Evolutionary conservation across 1,140 invertebrate genomes (phyloP).

Genomic region (Drosophila jambulina): DNA sequence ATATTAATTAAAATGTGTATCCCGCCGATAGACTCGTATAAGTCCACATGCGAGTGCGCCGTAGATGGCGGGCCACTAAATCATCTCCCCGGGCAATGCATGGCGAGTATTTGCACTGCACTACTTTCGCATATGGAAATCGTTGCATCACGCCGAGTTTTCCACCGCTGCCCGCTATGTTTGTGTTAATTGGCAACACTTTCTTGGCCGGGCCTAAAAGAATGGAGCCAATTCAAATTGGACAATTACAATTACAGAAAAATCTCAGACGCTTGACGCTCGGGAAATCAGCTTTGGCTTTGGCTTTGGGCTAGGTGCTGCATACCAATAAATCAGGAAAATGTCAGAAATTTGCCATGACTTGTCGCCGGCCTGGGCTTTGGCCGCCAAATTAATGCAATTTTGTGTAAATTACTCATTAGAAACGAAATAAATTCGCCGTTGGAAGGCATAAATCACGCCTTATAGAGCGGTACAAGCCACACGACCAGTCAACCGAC

Average conservation of each 20-base stretch:
- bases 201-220: conserved; percentile 44
- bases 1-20: conserved; percentile 79
- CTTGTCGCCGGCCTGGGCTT: conserved; percentile 64
- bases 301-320: background rate
- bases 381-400: conserved; percentile 80
- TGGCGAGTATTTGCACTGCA: conserved; percentile 62
- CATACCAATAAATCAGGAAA: conserved; percentile 73
- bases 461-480: conserved; percentile 69
- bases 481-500: conserved; percentile 37
- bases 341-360: conserved; percentile 82
- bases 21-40: conserved; percentile 56
- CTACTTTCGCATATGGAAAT: conserved; percentile 68
- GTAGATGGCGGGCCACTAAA: conserved; percentile 64
- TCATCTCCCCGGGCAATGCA: conserved; percentile 62
- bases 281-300: background rate
- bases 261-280: conserved; percentile 38
- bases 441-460: conserved; percentile 75
- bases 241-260: conserved; percentile 51
- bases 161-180: conserved; percentile 30
- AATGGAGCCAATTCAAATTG: conserved; percentile 55
- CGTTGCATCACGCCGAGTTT: conserved; percentile 52
- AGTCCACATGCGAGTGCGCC: conserved; percentile 36
- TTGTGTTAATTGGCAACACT: conserved; percentile 55
- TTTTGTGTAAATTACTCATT: conserved; percentile 84
- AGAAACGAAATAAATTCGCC: conserved; percentile 79